Conservation (phyloP, 2,888 invertebrate species). For the Hypolimnas misippus region DNA sequence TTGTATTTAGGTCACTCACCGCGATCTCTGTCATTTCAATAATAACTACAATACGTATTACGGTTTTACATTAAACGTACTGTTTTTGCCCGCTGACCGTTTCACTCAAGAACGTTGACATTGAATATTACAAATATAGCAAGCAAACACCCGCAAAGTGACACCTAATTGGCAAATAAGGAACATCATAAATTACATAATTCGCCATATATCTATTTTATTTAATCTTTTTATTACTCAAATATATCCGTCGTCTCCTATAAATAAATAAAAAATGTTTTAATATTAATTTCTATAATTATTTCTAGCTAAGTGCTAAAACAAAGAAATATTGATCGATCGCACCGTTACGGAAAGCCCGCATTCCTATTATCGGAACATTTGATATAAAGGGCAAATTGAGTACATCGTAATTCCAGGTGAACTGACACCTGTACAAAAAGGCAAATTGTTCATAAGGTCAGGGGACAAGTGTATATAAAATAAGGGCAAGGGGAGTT, state of each 20-base stretch:
- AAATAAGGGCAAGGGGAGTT: conserved; percentile 34
- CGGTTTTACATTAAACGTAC: conserved; percentile 58
- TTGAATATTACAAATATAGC: conserved; percentile 28
- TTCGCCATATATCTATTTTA: not conserved
- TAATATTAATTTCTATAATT: not conserved
- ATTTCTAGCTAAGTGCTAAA: conserved; percentile 19
- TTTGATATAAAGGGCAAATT: conserved; percentile 43
- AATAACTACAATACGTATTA: conserved; percentile 65
- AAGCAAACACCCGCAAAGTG: too few species aligned
- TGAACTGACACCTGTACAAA: conserved; percentile 68
- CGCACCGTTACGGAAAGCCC: conserved; percentile 51
- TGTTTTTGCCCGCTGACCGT: conserved; percentile 33
- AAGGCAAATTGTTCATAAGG: conserved; percentile 58
- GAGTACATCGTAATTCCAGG: conserved; percentile 62
- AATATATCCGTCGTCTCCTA: not conserved
- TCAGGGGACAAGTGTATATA: conserved; percentile 45
- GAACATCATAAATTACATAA: not conserved
- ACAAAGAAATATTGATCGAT: conserved; percentile 40
- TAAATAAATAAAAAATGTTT: not conserved
- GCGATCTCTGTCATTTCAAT: conserved; percentile 78
- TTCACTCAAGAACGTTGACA: conserved; percentile 32
- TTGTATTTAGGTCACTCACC: conserved; percentile 84
- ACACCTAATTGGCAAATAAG: not conserved
- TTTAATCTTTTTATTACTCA: not conserved
- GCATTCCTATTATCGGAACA: conserved; percentile 48